Evolutionary conservation across 2,888 invertebrate species (phyloP).

Genomic region (Neoaliturus tenellus): DNA sequence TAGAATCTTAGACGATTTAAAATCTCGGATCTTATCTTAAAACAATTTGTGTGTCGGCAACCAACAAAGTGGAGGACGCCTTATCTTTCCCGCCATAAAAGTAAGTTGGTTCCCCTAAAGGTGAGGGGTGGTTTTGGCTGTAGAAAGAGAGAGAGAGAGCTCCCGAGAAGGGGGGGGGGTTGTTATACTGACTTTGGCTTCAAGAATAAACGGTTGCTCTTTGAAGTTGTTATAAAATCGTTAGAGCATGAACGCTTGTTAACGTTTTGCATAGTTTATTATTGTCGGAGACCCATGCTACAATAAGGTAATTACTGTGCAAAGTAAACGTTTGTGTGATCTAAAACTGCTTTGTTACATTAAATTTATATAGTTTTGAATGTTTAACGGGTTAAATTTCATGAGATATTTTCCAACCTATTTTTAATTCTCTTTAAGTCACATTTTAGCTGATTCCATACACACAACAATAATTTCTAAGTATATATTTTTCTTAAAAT

Average conservation of each 20-base stretch:
- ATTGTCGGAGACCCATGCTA: no score
- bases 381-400: no score
- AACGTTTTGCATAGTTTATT: not conserved
- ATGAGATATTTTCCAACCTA: no score
- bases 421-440: no score
- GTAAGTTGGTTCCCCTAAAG: not conserved
- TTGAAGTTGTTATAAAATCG: not conserved
- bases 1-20: not conserved
- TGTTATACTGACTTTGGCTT: not conserved
- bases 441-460: no score
- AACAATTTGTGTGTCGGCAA: not conserved
- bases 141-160: not conserved
- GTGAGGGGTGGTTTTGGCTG: not conserved
- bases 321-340: no score
- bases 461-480: no score
- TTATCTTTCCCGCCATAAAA: not conserved
- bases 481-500: no score
- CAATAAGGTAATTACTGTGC: no score
- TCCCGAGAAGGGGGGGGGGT: not conserved
- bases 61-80: not conserved
- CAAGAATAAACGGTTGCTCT: not conserved
- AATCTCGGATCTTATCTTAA: not conserved
- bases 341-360: no score
- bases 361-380: no score
- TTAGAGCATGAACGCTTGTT: not conserved